Conservation (phyloP, 1,140 invertebrate genomes). For the Tetramorium simillimum region DNA sequence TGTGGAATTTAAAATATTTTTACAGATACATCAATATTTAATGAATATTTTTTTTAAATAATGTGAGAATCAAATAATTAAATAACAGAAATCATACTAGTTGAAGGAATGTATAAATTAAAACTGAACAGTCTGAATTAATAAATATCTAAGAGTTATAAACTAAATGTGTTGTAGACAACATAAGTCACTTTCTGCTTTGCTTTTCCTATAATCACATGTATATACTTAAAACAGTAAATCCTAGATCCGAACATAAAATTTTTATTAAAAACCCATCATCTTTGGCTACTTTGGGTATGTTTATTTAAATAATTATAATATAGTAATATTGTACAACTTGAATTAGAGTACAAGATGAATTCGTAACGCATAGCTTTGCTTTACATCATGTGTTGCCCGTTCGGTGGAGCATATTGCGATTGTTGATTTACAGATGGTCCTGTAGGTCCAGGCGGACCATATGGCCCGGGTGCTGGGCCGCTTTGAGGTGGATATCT, state of each 20-base stretch:
- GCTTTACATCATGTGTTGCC: constrained; percentile 81
- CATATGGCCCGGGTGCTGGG: constrained; percentile 67
- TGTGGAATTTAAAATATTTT: background rate
- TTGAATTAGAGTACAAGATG: constrained; percentile 76
- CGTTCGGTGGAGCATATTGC: constrained; percentile 78
- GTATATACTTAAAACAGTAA: constrained; percentile 36
- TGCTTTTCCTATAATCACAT: background rate
- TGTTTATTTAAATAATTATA: constrained; percentile 80
- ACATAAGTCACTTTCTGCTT: constrained; percentile 49
- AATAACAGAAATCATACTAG: constrained; percentile 2
- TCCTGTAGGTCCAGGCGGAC: constrained; percentile 71
- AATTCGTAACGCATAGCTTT: constrained; percentile 66
- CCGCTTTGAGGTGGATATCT: constrained; percentile 78
- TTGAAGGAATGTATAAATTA: constrained; percentile 49
- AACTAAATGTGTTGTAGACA: constrained; percentile 32
- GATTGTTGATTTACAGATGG: constrained; percentile 74
- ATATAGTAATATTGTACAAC: constrained; percentile 79
- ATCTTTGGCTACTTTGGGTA: constrained; percentile 79
- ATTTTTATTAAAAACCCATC: constrained; percentile 72
- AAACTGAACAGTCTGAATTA: constrained; percentile 40
- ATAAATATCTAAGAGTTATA: constrained; percentile 12
- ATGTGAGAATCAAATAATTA: background rate
- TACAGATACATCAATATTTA: background rate
- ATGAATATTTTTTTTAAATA: background rate
- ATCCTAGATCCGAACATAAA: constrained; percentile 66